phyloP scores from a whole-genome alignment of 1,140 invertebrate genomes.

The Lethrus apterus region DNA sequence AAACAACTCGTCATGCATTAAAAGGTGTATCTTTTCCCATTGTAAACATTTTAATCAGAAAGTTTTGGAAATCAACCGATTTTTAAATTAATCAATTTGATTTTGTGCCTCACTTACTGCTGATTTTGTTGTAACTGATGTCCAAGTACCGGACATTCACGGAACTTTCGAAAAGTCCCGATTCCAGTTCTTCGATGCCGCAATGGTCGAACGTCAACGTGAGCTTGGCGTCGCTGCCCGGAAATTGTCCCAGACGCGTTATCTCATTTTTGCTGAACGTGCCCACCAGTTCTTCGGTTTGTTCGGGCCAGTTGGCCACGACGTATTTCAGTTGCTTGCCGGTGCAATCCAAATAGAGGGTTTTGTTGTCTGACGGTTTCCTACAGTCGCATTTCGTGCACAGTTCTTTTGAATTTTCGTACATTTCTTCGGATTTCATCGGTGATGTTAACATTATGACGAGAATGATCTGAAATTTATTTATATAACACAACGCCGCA shows the following conservation, averaged over 20 bases:
- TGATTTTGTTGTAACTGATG: constrained; percentile 61
- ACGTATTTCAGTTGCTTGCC: constrained; percentile 39
- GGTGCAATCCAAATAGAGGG: constrained; percentile 36
- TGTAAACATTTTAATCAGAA: too few relatives aligned
- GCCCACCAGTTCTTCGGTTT: constrained; percentile 36
- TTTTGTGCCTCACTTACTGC: constrained; percentile 49
- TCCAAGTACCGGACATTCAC: constrained; percentile 59
- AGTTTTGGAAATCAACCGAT: too few relatives aligned
- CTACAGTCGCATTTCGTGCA: constrained; percentile 31
- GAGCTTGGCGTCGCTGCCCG: constrained; percentile 35
- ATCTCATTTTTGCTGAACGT: constrained; percentile 43
- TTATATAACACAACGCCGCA: too few relatives aligned
- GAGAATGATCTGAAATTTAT: too few relatives aligned
- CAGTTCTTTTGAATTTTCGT: constrained; percentile 28
- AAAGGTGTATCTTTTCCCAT: too few relatives aligned
- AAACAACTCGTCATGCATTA: too few relatives aligned
- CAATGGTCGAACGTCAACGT: constrained; percentile 44
- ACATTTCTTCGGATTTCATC: constrained; percentile 2
- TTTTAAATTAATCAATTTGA: too few relatives aligned
- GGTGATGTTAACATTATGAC: too few relatives aligned
- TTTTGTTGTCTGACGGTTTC: constrained; percentile 3
- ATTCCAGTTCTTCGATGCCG: constrained; percentile 49
- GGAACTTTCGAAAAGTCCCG: constrained; percentile 55
- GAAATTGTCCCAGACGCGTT: constrained; percentile 38
- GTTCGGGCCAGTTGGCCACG: constrained; percentile 41